phyloP scores from a whole-genome alignment of 2,113 vertebrate species.

The Taxidea taxus region DNA sequence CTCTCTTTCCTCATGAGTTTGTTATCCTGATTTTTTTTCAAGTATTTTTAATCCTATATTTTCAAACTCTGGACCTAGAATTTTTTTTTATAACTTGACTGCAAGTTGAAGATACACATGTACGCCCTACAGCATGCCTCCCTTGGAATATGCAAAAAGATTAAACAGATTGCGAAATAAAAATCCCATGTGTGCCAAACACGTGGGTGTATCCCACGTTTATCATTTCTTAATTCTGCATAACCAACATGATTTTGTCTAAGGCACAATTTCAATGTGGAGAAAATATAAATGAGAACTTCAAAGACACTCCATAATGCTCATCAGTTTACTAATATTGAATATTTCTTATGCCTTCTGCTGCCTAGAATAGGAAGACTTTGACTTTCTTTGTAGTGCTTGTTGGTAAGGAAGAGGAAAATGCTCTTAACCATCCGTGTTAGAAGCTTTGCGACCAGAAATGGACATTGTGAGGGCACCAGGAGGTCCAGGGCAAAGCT shows the following conservation, averaged over 20 bases:
- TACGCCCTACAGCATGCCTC: conserved; percentile 56
- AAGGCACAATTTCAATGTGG: conserved; percentile 36
- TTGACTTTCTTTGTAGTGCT: neutral
- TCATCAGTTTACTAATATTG: neutral
- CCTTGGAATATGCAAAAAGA: conserved; percentile 40
- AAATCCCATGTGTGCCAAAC: conserved; percentile 52
- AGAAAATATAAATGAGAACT: conserved; percentile 42
- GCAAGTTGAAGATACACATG: conserved; percentile 16
- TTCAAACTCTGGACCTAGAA: conserved; percentile 55
- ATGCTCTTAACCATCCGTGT: neutral
- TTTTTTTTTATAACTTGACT: conserved; percentile 49
- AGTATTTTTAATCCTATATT: conserved; percentile 56
- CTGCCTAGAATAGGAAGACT: neutral
- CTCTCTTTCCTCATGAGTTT: conserved; percentile 36
- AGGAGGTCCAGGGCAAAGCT: neutral
- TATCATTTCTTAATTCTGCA: conserved; percentile 47
- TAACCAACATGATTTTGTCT: conserved; percentile 37
- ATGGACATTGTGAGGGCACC: neutral
- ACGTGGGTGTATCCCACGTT: conserved; percentile 55
- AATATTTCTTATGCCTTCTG: conserved; percentile 12
- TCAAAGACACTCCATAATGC: neutral
- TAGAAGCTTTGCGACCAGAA: neutral
- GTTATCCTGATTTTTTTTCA: neutral
- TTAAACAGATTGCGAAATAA: conserved; percentile 66
- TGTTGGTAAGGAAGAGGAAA: neutral